Conservation (phyloP, 1,140 invertebrate genomes). For the Melipona quadrifasciata region DNA sequence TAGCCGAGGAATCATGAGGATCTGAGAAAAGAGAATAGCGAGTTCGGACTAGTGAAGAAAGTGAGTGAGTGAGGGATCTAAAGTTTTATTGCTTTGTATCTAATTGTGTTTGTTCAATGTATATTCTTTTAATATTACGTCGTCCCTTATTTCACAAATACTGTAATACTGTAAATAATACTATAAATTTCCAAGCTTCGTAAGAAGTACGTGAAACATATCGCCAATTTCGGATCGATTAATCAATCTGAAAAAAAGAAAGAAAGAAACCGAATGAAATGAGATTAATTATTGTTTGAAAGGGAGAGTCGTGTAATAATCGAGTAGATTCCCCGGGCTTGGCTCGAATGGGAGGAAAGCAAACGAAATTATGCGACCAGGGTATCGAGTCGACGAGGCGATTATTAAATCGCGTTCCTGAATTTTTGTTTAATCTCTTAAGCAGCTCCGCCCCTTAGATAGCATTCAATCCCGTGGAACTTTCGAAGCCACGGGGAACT, state of each 20-base stretch:
- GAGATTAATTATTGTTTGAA: neutral
- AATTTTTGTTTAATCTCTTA: constrained; percentile 29
- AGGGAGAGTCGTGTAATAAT: neutral
- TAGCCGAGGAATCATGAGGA: too few relatives aligned
- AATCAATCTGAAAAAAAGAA: neutral
- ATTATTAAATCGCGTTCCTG: neutral
- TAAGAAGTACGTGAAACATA: neutral
- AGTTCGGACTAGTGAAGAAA: too few relatives aligned
- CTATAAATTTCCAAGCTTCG: neutral
- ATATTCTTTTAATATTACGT: too few relatives aligned
- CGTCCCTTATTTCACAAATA: too few relatives aligned
- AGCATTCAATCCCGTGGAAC: constrained; percentile 10
- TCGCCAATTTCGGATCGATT: neutral
- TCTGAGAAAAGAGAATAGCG: too few relatives aligned
- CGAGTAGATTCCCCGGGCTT: neutral
- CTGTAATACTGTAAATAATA: too few relatives aligned
- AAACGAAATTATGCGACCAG: neutral
- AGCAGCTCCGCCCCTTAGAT: constrained; percentile 12
- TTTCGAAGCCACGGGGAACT: constrained; percentile 19
- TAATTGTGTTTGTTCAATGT: too few relatives aligned
- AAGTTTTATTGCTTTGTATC: too few relatives aligned
- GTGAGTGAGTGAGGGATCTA: too few relatives aligned
- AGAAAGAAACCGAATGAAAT: neutral
- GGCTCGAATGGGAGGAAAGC: neutral
- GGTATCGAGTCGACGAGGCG: neutral